phyloP scores from a whole-genome alignment of 1,140 invertebrate species.

The Vanessa atalanta region DNA sequence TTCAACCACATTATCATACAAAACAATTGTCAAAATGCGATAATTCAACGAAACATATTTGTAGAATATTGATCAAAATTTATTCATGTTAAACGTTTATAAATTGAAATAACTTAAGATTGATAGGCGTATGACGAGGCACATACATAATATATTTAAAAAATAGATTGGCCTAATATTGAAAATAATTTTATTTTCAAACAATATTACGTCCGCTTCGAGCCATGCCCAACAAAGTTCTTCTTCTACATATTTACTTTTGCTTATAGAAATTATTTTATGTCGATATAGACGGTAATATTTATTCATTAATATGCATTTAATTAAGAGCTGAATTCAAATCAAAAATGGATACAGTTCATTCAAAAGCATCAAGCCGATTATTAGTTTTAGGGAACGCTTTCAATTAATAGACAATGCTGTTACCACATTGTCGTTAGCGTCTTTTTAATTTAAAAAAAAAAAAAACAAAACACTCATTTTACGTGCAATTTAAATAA shows the following conservation, averaged over 20 bases:
- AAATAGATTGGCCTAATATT: not conserved
- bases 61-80: conserved; percentile 15
- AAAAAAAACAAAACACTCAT: not conserved
- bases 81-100: conserved; percentile 20
- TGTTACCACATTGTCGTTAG: not conserved
- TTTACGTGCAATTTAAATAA: not conserved
- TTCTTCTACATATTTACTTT: not conserved
- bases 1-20: not conserved
- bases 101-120: not conserved
- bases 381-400: not conserved
- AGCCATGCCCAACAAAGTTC: not conserved
- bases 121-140: not conserved
- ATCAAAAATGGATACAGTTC: not conserved
- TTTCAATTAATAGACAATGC: not conserved
- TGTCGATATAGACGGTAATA: not conserved
- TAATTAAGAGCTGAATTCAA: no score
- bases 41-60: conserved; percentile 24
- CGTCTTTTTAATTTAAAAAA: not conserved
- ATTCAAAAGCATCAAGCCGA: not conserved
- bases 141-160: not conserved
- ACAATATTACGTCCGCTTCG: conserved; percentile 12
- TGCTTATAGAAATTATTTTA: not conserved
- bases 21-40: conserved; percentile 20
- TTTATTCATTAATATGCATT: not conserved
- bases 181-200: conserved; percentile 1